Base-by-base conservation (phyloP, 2,888 invertebrate genomes). In the Lapara coniferarum region DNA sequence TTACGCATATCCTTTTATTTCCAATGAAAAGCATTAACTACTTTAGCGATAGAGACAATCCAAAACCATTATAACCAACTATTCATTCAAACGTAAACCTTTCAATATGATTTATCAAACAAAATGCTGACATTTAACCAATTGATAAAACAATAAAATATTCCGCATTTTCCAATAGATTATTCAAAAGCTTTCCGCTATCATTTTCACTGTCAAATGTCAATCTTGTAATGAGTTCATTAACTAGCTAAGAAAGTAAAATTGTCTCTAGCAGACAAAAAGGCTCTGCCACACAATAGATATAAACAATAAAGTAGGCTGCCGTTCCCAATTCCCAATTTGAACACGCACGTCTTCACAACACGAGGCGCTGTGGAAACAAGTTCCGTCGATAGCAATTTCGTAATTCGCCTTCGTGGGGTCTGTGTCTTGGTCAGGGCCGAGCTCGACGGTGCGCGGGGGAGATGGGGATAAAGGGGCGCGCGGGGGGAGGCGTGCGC, bases 351-450 rank as follows among this genome's bases (percentile, higher is more conserved):
- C 78, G 78, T 78, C 75, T 72, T 74, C 70, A 72, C 71, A 68
- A 66, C 75, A 73, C 77, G 74, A 69, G 76, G 77, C 77, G 77
- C 73, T 77, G 74, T 75, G 75, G 81, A 81, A 89, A 89, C 89
- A 79, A 82, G 89, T 88, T 88, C 82, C 77, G 76, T 81, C 84
- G 84, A 86, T 86, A 85, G 85, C 85, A 87, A 90, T 91, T 89
- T 91, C 89, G 88, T 92, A 92, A 90, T 89, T 87, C 82, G 86
- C 89, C 87, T 88, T 87, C 82, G 80, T 81, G 84, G 81, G 84
- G 86, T 86, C 86, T 86, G 85, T 89, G 93, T 92, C 93, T 92
- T 91, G 93, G 93, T 93, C 93, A 93, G 92, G 93, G 93, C 91
- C 91, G 83, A 82, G 77, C 76, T 71, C 71, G 76, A 70, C 75